Percentiles rank a stretch among this genome's conserved stretches.
phyloP scores from a whole-genome alignment of 1,140 invertebrate species.

The Piezodorus guildinii region DNA sequence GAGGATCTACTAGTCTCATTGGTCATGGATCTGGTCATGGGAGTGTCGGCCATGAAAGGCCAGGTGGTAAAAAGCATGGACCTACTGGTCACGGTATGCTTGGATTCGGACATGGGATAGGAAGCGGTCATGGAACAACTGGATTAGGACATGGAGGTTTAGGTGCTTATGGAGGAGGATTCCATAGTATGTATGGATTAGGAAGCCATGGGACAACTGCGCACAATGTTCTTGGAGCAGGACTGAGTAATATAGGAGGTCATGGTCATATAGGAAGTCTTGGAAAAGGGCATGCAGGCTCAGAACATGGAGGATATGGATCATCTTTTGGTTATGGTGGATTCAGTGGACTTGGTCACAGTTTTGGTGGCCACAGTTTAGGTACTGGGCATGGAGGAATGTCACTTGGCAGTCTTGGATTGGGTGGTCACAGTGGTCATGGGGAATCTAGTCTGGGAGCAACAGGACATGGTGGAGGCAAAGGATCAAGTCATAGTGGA shows the following conservation, averaged over 20 bases:
- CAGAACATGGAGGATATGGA: not conserved
- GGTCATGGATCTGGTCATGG: not conserved
- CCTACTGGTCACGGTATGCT: too few species aligned
- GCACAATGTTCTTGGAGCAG: not conserved
- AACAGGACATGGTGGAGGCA: too few species aligned
- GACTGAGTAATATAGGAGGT: not conserved
- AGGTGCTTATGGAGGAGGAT: too few species aligned
- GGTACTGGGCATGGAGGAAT: not conserved
- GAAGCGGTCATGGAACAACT: not conserved
- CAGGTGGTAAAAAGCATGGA: not conserved
- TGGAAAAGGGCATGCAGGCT: not conserved
- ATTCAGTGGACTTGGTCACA: not conserved
- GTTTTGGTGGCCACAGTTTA: not conserved
- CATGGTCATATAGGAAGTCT: not conserved
- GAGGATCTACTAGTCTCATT: not conserved
- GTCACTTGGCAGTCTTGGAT: not conserved
- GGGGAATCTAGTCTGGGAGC: not conserved
- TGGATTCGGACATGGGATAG: not conserved
- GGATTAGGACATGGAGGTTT: too few species aligned
- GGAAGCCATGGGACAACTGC: not conserved
- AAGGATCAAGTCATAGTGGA: too few species aligned
- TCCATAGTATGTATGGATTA: too few species aligned
- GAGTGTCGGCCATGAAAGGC: not conserved
- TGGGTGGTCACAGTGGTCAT: not conserved
- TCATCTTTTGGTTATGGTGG: not conserved